A percentile compares a stretch with the other conserved stretches of the same genome.
These are phyloP conservation scores for Apistogramma diplotaenia DNA, from an alignment of 2,113 vertebrate species.

Conservation along the genomic window DNA sequence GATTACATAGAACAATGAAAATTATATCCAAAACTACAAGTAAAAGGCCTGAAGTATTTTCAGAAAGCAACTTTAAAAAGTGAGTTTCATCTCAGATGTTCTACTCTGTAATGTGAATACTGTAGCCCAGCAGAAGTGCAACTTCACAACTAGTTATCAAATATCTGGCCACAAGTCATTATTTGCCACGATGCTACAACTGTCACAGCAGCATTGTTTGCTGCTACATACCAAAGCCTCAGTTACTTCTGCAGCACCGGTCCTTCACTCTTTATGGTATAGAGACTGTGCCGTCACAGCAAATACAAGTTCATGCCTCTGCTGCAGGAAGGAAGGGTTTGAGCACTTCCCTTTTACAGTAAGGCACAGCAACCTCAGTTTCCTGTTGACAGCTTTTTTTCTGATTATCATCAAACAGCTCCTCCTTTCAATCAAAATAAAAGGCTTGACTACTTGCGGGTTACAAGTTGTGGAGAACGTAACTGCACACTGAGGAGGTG, in stretches of 20 bases:
- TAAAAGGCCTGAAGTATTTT: not conserved
- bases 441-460: too few species aligned
- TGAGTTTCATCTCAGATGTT: not conserved
- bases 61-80: not conserved
- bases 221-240: not conserved
- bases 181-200: not conserved
- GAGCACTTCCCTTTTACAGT: not conserved
- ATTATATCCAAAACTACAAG: not conserved
- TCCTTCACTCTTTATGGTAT: not conserved
- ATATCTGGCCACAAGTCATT: not conserved
- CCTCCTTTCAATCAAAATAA: too few species aligned
- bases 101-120: not conserved
- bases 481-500: too few species aligned
- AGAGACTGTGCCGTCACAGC: not conserved
- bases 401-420: not conserved
- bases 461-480: too few species aligned
- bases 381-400: not conserved
- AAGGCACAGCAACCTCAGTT: not conserved
- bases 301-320: not conserved
- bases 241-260: not conserved
- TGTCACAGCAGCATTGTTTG: not conserved
- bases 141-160: not conserved
- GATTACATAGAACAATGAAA: not conserved
- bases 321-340: conserved; percentile 1
- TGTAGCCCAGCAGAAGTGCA: not conserved